Evolutionary conservation across 2,113 vertebrate genomes (phyloP).

Genomic region (Phaetusa simplex): DNA sequence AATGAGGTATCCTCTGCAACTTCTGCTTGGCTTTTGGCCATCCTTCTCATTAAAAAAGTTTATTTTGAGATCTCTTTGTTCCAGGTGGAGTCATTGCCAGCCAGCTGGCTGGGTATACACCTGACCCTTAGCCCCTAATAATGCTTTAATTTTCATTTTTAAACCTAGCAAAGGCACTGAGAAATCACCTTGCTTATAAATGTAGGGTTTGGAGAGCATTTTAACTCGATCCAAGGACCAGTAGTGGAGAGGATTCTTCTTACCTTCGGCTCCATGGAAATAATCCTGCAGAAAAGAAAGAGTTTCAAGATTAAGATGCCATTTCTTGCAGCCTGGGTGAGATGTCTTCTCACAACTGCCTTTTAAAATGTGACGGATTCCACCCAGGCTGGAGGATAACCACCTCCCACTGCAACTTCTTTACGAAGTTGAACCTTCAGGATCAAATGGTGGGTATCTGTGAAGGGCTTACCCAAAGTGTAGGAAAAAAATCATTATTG

Average conservation of each 20-base stretch:
- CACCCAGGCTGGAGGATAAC: background rate
- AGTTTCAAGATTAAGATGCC: background rate
- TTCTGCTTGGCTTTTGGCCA: background rate
- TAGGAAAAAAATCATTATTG: background rate
- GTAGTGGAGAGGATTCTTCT: background rate
- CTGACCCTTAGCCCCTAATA: background rate
- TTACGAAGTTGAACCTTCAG: background rate
- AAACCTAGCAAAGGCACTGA: background rate
- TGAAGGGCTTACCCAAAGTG: background rate
- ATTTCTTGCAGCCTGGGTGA: background rate
- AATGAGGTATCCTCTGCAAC: constrained; percentile 39
- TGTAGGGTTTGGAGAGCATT: background rate
- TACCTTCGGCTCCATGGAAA: background rate
- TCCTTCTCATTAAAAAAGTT: constrained; percentile 52
- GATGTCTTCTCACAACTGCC: background rate
- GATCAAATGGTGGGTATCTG: background rate
- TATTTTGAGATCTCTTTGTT: constrained; percentile 26
- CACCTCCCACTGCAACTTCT: background rate
- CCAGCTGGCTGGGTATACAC: background rate
- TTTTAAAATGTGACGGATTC: background rate
- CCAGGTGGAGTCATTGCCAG: background rate
- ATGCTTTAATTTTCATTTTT: constrained; percentile 44
- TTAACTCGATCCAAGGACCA: background rate
- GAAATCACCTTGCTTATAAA: background rate
- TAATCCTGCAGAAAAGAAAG: background rate